phyloP scores from a whole-genome alignment of 2,113 vertebrate genomes.

The Galbula dea region DNA sequence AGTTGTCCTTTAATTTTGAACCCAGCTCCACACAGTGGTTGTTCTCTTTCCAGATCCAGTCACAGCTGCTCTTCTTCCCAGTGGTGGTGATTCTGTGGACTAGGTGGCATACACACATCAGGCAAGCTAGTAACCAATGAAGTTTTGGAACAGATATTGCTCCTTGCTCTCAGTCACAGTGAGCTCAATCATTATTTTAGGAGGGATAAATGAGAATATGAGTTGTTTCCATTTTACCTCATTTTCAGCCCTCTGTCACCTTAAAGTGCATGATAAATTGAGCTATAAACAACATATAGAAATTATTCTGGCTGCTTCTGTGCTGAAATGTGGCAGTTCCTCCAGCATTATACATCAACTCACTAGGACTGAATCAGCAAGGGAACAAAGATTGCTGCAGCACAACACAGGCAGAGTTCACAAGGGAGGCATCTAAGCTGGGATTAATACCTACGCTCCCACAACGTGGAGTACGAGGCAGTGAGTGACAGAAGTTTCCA shows the following conservation, averaged over 20 bases:
- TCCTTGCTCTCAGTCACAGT: not conserved
- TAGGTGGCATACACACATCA: not conserved
- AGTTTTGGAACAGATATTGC: not conserved
- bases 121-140: not conserved
- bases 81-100: not conserved
- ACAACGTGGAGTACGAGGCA: rapidly evolving
- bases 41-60: not conserved
- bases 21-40: not conserved
- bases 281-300: not conserved
- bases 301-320: not conserved
- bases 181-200: not conserved
- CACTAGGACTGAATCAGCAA: not conserved
- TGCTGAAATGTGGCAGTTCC: not conserved
- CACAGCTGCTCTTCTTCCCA: not conserved
- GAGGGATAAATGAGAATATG: not conserved
- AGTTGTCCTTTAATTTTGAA: not conserved
- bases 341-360: not conserved
- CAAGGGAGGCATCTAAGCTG: not conserved
- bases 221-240: not conserved
- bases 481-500: not conserved
- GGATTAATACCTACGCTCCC: not conserved
- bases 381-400: not conserved
- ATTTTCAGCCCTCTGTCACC: not conserved
- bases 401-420: rapidly evolving
- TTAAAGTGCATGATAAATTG: not conserved